Percentiles rank a stretch among this genome's conserved stretches.
phyloP scores from a whole-genome alignment of 2,888 invertebrate species.

The Sericinus montela region DNA sequence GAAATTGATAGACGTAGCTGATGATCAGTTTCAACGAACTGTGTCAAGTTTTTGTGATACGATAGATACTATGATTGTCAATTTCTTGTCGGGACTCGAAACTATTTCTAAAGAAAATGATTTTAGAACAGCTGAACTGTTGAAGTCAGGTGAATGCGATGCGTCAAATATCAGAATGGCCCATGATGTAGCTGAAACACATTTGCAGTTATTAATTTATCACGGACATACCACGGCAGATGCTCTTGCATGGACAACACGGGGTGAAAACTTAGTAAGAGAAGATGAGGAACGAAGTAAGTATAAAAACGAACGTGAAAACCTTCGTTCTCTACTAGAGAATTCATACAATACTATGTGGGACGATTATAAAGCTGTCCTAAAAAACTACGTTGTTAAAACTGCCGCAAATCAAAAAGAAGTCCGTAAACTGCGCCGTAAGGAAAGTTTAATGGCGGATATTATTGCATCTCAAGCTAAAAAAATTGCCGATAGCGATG shows the following conservation, averaged over 20 bases:
- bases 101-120: slow-evolving; percentile 49
- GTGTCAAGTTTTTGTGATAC: slow-evolving; percentile 81
- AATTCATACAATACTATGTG: slow-evolving; percentile 54
- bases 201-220: slow-evolving; percentile 59
- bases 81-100: slow-evolving; percentile 57
- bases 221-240: slow-evolving; percentile 56
- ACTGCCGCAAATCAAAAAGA: slow-evolving; percentile 66
- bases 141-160: slow-evolving; percentile 47
- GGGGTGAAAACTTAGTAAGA: slow-evolving; percentile 65
- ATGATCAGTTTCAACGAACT: slow-evolving; percentile 81
- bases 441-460: slow-evolving; percentile 67
- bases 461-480: slow-evolving; percentile 66
- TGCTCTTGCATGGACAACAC: slow-evolving; percentile 52
- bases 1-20: slow-evolving; percentile 79
- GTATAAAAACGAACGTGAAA: slow-evolving; percentile 51
- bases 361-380: slow-evolving; percentile 62
- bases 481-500: slow-evolving; percentile 61
- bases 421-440: slow-evolving; percentile 55
- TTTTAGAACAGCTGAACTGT: slow-evolving; percentile 37
- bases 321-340: slow-evolving; percentile 57
- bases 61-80: slow-evolving; percentile 80
- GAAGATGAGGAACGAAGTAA: slow-evolving; percentile 61
- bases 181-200: slow-evolving; percentile 59
- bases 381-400: slow-evolving; percentile 52
- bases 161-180: slow-evolving; percentile 39